Evolutionary conservation across 2,797 vertebrate genomes (phyloP), one percentile per base, ranked within the genome.

Genomic region (Neosalanx taihuensis): DNA sequence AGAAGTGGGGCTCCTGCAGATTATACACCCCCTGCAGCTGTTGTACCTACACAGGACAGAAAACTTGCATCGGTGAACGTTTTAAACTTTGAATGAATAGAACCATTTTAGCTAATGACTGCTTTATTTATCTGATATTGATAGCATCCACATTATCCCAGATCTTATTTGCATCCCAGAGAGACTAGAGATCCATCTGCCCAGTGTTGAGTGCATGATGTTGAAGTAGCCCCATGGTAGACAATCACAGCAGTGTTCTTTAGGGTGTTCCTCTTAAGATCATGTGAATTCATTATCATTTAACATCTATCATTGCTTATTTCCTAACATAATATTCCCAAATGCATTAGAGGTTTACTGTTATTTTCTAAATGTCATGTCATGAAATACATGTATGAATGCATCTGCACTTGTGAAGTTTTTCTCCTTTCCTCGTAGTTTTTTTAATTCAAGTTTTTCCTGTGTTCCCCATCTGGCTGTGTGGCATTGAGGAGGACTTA

Each of bases 1-100:
- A 99, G 89, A 99, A 99, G 72, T 98, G 97, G 10, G 96, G 96
- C 23, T 99, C 97, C 66, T 97, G 95, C 56, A 99, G 88, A 88
- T 92, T 96, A 84, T 98, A 98, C 20, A 99, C 97, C 18, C 97
- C 97, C 90, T 98, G 95, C 76, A 98, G 89, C 84, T 97, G 96
- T 83, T 99, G 97, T 79, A 99, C 97, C 97, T 99, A 86, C 84
- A 92, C 81, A 18, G 26, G 10, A n/a, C 30, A 20, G 57, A 20
- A 58, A 20, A 58, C 1, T 12, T 46, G 41, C 10, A 46, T 46
- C 13, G 41, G 2, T 46, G 41, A 2, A 46, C 13, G 41, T 46
- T 46, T 46, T 46, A 46, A 46, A 46, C 41, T 46, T 46, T 46
- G 41, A 46, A 41, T 41, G 2, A 12, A 46, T 46, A 10, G 10